These are phyloP conservation scores for Caenorhabditis panamensis DNA, from an alignment of 2,888 invertebrate species.

Conservation along the genomic window DNA sequence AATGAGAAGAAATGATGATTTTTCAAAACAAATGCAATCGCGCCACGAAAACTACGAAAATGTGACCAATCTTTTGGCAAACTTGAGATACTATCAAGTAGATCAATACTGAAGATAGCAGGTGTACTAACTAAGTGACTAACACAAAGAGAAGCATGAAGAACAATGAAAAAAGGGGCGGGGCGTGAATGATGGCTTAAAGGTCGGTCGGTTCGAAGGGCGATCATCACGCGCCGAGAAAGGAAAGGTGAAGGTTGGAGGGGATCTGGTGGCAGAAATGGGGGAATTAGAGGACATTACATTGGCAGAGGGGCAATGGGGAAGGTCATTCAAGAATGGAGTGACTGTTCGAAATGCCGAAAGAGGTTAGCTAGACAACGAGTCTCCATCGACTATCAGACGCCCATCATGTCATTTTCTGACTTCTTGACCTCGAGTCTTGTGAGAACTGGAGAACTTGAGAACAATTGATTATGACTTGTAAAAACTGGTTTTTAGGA, in stretches of 20 bases:
- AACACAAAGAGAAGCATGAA: not conserved
- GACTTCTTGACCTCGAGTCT: too few relatives aligned
- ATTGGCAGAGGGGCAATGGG: not conserved
- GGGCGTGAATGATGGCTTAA: not conserved
- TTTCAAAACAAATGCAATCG: too few relatives aligned
- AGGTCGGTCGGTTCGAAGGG: not conserved
- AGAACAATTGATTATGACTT: too few relatives aligned
- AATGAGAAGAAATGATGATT: too few relatives aligned
- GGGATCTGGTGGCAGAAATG: not conserved
- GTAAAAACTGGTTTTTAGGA: too few relatives aligned
- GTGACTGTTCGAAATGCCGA: conserved; percentile 7
- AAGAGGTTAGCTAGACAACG: not conserved
- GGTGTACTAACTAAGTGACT: not conserved
- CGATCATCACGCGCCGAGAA: not conserved
- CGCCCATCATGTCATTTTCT: not conserved
- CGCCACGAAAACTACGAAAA: too few relatives aligned
- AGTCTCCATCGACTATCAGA: not conserved
- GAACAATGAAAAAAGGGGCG: not conserved
- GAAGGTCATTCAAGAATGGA: conserved; percentile 44
- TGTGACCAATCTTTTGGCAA: too few relatives aligned
- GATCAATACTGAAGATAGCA: too few relatives aligned
- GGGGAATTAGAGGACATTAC: not conserved
- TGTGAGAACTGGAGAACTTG: too few relatives aligned
- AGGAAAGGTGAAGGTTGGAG: conserved; percentile 1
- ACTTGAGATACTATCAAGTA: too few relatives aligned